Base-by-base conservation (phyloP, 2,797 vertebrate genomes). In the Darevskia nairensis region DNA sequence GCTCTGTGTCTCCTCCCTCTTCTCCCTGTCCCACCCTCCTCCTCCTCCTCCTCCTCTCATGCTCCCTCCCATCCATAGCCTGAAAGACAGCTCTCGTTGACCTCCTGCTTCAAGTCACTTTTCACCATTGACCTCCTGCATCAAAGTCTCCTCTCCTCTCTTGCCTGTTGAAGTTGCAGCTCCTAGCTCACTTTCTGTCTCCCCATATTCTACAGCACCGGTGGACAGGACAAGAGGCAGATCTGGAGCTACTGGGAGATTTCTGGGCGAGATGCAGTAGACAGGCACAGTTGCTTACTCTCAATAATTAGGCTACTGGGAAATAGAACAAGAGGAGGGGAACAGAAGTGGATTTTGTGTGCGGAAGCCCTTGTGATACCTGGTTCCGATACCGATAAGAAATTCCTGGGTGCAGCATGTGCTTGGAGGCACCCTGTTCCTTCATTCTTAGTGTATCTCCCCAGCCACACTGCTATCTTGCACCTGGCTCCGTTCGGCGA, bases 11-110 rank as follows among this genome's bases (percentile, higher is more conserved):
- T 90, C 90, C 92, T 93, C 89, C 91, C 90, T 87, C 92, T 88
- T 86, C 69, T 87, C 80, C 64, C 83, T 91, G 88, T 85, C 92
- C 92, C 81, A 41, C 94, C 92, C 93, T 94, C 91, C 92, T 92
- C 90, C 89, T 91, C 91, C 55, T 88, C 93, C 90, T 32, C 25
- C 55, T 13, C 83, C 72, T 19, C 39, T 6, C 29, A 27, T 66
- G 44, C 84, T 39, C 23, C 46, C 90, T 89, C 91, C 86, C 91
- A 91, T 71, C 80, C 89, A 80, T 84, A 86, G 79, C 84, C 91
- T 88, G 66, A 5, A 39, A 74, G 66, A 59, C 50, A 59, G 85
- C 78, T 86, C 91, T 84, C 88, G 3, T 74, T 87, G 91, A 1
- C 88, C 90, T 86, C 66, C 15, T 59, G 59, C 86, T 93, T 92